A percentile compares a stretch with the other conserved stretches of the same genome.
These are phyloP conservation scores for Paraescarpia echinospica DNA, from an alignment of 1,140 invertebrate genomes.

Conservation along the genomic window DNA sequence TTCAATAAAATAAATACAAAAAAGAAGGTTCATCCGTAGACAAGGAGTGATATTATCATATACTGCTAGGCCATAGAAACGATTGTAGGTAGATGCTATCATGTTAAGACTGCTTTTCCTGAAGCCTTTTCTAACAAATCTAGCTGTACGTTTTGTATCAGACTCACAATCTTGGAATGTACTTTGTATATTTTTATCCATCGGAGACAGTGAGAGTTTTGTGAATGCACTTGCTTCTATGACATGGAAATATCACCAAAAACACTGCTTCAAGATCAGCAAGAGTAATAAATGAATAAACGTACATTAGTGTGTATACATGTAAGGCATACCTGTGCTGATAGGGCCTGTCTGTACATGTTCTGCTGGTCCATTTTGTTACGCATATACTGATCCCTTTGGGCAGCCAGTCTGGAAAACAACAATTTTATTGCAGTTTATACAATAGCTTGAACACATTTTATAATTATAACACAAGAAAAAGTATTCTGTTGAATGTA, in stretches of 20 bases:
- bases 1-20: too few relatives aligned
- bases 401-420: conserved; percentile 51
- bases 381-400: conserved; percentile 52
- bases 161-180: too few relatives aligned
- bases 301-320: neutral
- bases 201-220: neutral
- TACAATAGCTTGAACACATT: neutral
- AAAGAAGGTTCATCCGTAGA: too few relatives aligned
- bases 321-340: conserved; percentile 46
- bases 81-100: too few relatives aligned
- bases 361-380: conserved; percentile 48
- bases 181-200: too few relatives aligned
- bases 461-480: neutral
- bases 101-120: too few relatives aligned
- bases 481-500: too few relatives aligned
- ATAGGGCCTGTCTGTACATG: conserved; percentile 52
- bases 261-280: neutral
- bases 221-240: neutral
- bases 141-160: too few relatives aligned
- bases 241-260: neutral
- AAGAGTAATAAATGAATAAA: neutral
- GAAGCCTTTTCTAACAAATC: too few relatives aligned
- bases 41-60: too few relatives aligned
- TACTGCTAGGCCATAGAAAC: too few relatives aligned
- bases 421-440: neutral